A percentile compares a stretch with the other conserved stretches of the same genome.
phyloP scores from a whole-genome alignment of 64 coral and sea anemone genomes.

The Trachythela sp. region DNA sequence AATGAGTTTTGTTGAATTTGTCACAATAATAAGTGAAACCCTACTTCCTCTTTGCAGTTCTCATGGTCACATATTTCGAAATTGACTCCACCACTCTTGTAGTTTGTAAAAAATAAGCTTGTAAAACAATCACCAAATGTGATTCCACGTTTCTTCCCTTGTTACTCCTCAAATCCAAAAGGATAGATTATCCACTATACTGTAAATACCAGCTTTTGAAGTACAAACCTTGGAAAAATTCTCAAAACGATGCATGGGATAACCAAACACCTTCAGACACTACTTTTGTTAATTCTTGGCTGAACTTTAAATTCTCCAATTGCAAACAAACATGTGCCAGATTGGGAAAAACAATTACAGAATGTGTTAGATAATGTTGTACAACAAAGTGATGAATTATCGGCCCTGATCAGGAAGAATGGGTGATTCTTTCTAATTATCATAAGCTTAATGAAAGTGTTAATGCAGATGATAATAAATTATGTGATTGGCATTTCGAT shows the following conservation, averaged over 20 bases:
- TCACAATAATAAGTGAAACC: too few relatives aligned
- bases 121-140: neutral
- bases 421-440: conserved; percentile 6
- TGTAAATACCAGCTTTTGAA: too few relatives aligned
- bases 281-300: conserved; percentile 1
- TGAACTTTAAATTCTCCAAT: conserved; percentile 16
- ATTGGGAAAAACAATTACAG: neutral
- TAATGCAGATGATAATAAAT: neutral
- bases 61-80: neutral
- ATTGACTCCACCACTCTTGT: too few relatives aligned
- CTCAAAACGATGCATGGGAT: conserved; percentile 14
- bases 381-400: neutral
- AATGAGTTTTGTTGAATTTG: neutral
- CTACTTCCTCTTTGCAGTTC: too few relatives aligned
- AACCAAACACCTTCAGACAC: conserved; percentile 14
- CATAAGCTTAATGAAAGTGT: conserved; percentile 12
- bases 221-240: conserved; percentile 18
- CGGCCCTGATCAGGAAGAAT: neutral
- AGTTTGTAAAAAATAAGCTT: neutral
- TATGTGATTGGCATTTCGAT: conserved; percentile 6
- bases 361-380: neutral
- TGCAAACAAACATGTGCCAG: conserved; percentile 5
- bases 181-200: too few relatives aligned
- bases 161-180: too few relatives aligned
- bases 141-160: conserved; percentile 4